phyloP scores from a whole-genome alignment of 1,140 invertebrate genomes.

The Paraescarpia echinospica region DNA sequence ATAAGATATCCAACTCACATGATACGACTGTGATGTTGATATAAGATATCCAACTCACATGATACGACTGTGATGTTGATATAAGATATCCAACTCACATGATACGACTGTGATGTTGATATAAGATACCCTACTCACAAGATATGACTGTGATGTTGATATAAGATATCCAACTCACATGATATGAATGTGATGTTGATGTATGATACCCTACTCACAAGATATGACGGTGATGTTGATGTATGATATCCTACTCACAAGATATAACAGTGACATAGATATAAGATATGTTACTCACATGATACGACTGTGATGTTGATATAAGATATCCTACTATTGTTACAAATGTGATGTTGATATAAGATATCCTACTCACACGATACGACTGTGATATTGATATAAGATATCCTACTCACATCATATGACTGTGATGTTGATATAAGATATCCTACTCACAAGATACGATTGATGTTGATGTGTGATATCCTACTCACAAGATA shows the following conservation, averaged over 20 bases:
- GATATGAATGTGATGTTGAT: background rate
- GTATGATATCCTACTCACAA: too few relatives aligned
- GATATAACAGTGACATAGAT: background rate
- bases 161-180: background rate
- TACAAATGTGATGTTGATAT: background rate
- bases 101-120: background rate
- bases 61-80: background rate
- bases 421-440: background rate
- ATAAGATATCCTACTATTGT: background rate
- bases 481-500: background rate
- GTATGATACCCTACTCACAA: too few relatives aligned
- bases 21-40: background rate
- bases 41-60: background rate
- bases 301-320: background rate
- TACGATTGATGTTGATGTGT: background rate
- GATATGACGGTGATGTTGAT: too few relatives aligned
- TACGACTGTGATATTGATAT: background rate
- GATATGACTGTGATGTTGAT: background rate
- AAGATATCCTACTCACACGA: too few relatives aligned
- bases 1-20: background rate
- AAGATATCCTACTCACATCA: background rate
- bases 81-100: background rate
- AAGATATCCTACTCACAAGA: background rate
- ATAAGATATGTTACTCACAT: background rate
- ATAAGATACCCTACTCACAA: background rate